Conservation (phyloP, 2,797 vertebrate species). For the Microcaecilia unicolor region DNA sequence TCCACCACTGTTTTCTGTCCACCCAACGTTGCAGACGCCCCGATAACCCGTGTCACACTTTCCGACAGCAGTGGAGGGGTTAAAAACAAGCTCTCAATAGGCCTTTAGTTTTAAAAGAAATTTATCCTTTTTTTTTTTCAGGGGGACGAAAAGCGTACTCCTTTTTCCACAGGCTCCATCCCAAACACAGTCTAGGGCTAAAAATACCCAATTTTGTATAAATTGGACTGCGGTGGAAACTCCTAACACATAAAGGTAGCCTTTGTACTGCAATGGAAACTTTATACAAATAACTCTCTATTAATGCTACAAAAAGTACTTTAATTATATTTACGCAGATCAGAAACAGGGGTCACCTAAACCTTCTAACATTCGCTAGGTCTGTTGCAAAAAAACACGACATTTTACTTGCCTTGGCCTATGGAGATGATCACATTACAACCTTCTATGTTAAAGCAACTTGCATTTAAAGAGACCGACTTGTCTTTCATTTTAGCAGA, state of each 20-base stretch:
- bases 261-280: slow-evolving; percentile 94
- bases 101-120: slow-evolving; percentile 58
- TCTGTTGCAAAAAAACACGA: no score
- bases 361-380: no score
- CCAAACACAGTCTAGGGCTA: slow-evolving; percentile 73
- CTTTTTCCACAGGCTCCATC: slow-evolving; percentile 70
- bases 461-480: no score
- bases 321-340: slow-evolving; percentile 96
- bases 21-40: no score
- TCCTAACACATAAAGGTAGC: slow-evolving; percentile 84
- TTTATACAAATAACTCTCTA: slow-evolving; percentile 98
- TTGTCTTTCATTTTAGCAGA: no score
- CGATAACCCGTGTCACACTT: no score
- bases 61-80: no score
- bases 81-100: no score
- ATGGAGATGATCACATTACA: no score
- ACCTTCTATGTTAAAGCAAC: no score
- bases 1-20: no score
- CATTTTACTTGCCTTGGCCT: no score
- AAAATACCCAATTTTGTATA: slow-evolving; percentile 93
- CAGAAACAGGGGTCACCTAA: slow-evolving; percentile 56
- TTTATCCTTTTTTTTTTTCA: slow-evolving; percentile 78
- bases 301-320: slow-evolving; percentile 92
- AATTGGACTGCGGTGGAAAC: slow-evolving; percentile 81
- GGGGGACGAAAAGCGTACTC: slow-evolving; percentile 65